Evolutionary conservation across 2,113 vertebrate species (phyloP).

Genomic region (Ophthalmolycus amberensis): DNA sequence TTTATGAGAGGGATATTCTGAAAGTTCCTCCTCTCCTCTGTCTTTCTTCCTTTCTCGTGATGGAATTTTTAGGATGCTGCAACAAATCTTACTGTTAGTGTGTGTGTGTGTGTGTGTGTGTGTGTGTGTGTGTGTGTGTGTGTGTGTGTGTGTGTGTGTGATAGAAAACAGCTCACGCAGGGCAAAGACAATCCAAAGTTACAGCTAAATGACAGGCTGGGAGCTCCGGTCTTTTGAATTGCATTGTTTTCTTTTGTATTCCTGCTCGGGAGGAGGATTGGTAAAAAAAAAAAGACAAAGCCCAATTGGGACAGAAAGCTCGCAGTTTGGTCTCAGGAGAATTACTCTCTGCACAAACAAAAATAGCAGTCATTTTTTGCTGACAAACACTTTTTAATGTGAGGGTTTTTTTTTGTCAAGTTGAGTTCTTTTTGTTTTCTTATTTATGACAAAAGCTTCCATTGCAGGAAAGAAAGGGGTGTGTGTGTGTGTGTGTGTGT

Average conservation of each 20-base stretch:
- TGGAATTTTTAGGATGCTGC: conserved; percentile 71
- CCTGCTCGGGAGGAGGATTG: conserved; percentile 64
- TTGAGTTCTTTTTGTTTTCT: conserved; percentile 66
- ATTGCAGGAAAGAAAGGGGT: conserved; percentile 21
- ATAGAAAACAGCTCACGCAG: conserved; percentile 67
- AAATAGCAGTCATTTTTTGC: conserved; percentile 72
- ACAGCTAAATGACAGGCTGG: conserved; percentile 77
- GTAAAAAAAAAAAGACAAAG: conserved; percentile 41
- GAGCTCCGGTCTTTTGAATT: conserved; percentile 67
- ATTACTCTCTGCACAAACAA: conserved; percentile 71
- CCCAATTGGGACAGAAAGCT: conserved; percentile 70
- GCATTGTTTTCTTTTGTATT: conserved; percentile 77
- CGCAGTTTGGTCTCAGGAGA: conserved; percentile 71
- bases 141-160: conserved; percentile 26
- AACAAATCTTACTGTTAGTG: conserved; percentile 46
- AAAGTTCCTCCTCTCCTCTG: conserved; percentile 64
- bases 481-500: not conserved
- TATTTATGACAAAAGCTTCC: conserved; percentile 67
- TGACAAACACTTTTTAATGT: conserved; percentile 77
- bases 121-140: conserved; percentile 8
- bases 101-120: not conserved
- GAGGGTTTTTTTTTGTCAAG: conserved; percentile 43
- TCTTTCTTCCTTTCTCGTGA: conserved; percentile 71
- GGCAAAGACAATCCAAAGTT: conserved; percentile 77
- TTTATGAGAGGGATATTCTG: conserved; percentile 80